A percentile compares a stretch with the other conserved stretches of the same genome.
These are phyloP conservation scores for Smutsia gigantea DNA, from an alignment of 2,797 vertebrate genomes.

Conservation along the genomic window DNA sequence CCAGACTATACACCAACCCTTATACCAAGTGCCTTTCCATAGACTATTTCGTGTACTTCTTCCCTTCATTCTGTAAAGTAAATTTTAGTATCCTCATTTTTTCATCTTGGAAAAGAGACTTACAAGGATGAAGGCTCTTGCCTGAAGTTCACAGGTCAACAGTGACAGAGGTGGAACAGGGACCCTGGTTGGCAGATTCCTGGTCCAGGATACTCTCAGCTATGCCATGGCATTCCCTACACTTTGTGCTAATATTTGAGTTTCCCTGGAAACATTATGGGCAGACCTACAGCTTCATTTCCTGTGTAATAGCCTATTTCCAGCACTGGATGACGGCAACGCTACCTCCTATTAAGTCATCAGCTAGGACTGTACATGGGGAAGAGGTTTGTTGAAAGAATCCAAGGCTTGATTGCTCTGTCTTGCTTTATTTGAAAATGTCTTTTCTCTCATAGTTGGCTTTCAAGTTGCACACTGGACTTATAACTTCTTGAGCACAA, in stretches of 20 bases:
- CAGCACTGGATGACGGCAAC: not conserved
- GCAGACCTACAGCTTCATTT: not conserved
- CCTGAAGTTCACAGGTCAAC: not conserved
- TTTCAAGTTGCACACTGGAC: constrained; percentile 82
- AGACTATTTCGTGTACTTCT: not conserved
- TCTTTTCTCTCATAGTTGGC: constrained; percentile 74
- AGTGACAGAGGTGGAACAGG: not conserved
- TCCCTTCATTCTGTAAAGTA: not conserved
- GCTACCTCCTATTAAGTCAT: constrained; percentile 32
- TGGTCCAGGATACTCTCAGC: not conserved
- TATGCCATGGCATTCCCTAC: fast-evolving
- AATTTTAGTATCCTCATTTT: not conserved
- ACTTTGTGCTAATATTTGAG: not conserved
- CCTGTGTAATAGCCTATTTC: not conserved
- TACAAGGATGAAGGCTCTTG: not conserved
- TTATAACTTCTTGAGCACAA: constrained; percentile 83
- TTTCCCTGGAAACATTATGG: not conserved
- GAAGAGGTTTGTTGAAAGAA: constrained; percentile 51
- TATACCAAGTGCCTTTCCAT: not conserved
- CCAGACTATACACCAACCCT: not conserved
- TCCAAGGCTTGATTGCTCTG: constrained; percentile 13
- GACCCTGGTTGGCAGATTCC: not conserved
- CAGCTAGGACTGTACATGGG: not conserved
- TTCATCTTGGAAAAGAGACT: not conserved
- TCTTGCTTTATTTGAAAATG: constrained; percentile 67